Evolutionary conservation across 2,888 invertebrate genomes (phyloP), one percentile per base, ranked within the genome.

Genomic region (Yponomeuta cagnagella): DNA sequence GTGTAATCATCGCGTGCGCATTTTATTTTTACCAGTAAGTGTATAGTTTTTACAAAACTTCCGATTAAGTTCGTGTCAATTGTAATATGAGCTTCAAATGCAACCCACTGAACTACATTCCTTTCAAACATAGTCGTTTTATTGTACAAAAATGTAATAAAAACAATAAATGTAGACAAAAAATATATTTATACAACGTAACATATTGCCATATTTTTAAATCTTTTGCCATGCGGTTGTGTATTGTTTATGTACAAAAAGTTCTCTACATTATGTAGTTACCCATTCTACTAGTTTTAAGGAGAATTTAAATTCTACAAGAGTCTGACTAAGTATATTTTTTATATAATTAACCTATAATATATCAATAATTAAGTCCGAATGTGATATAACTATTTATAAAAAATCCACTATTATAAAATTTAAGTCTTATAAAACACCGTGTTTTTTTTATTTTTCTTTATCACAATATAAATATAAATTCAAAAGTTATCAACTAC

Each of bases 351-450:
- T 81, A 81, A 87, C 83, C 87, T 31, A 58, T 58, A 71, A 48
- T 71, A 64, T 71, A 71, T 68, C 65, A 70, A 15, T 65, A 65
- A 77, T 83, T 84, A 79, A 85, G 84, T 85, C 79, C 80, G 85
- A 83, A 86, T 91, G 91, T 91, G 91, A 91, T 90, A 90, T 87
- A 79, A 81, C 80, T 90, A 90, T 90, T 90, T 90, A 80, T 77
- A 76, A 78, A 74, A 70, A 71, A 71, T 64, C 67, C 43, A 52
- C 43, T 65, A 74, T 43, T 9, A 73, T 74, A 72, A 75, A 74
- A 70, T 70, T 73, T 71, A 66, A 72, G 69, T 69, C 63, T 48
- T 58, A 71, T 15, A 67, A 12, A 67, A 68, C 12, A 52, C 58
- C 4, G 30, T 63, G 63, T 30, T 15, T 23, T 33, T 63, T 43